Percentiles rank a stretch among this genome's conserved stretches.
Evolutionary conservation across 1,140 invertebrate species (phyloP).

Genomic region (Drosophila nannoptera): DNA sequence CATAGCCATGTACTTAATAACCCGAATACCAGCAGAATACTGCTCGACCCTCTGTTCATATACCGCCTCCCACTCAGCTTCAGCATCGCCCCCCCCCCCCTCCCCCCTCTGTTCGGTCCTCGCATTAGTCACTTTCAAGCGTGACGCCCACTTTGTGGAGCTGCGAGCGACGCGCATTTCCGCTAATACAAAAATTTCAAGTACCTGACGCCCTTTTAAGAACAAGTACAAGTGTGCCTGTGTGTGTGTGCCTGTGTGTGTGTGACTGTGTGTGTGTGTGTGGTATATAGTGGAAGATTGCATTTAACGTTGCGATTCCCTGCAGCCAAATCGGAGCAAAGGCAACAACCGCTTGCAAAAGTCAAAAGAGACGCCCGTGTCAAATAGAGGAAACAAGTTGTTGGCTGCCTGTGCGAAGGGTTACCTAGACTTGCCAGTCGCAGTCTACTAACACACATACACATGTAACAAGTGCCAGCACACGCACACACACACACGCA

Average conservation of each 20-base stretch:
- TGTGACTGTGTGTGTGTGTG: background rate
- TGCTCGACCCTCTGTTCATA: background rate
- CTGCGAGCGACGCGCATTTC: slow-evolving; percentile 60
- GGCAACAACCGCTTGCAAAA: slow-evolving; percentile 61
- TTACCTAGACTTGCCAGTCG: slow-evolving; percentile 42
- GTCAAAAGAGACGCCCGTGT: slow-evolving; percentile 58
- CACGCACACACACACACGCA: background rate
- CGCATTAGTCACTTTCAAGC: slow-evolving; percentile 24
- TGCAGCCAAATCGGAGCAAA: slow-evolving; percentile 43
- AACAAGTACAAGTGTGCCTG: slow-evolving; percentile 13
- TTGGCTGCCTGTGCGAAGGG: slow-evolving; percentile 57
- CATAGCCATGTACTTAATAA: slow-evolving; percentile 36
- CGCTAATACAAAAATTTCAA: slow-evolving; percentile 47
- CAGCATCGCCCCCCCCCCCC: background rate
- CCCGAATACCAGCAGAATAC: background rate
- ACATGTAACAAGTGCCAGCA: slow-evolving; percentile 26
- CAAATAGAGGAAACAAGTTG: slow-evolving; percentile 74
- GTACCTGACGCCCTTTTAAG: slow-evolving; percentile 52
- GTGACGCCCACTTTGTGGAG: slow-evolving; percentile 50
- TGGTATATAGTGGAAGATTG: slow-evolving; percentile 7
- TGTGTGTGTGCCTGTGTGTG: background rate
- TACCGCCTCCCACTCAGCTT: no score
- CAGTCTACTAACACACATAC: slow-evolving; percentile 26
- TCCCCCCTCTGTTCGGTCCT: background rate
- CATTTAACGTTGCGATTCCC: slow-evolving; percentile 48